Evolutionary conservation across 2,888 invertebrate species (phyloP), one percentile per base, ranked within the genome.

Genomic region (Azorinus chamasolen): DNA sequence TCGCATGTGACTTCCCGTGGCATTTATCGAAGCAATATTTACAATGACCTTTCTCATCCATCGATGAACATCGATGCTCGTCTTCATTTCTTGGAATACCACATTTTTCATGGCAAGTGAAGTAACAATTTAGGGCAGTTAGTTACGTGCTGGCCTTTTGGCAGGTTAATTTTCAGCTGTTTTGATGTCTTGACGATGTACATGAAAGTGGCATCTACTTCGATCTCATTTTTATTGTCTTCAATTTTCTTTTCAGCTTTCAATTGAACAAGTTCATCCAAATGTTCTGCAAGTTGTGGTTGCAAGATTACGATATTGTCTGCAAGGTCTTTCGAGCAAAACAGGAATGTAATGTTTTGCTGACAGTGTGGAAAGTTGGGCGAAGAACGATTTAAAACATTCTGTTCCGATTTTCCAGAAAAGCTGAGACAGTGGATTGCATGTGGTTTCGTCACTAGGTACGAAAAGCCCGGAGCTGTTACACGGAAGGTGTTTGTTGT

Each of bases 141-240:
- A 8, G 73, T 68, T 8, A 66, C 66, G 48, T 73, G 43, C 25
- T 48, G 54, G 6, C 55, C 55, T 20, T 18, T 24, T 20, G 55
- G 59, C 24, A 83, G 48, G 8, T 65, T 61, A n/a, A 66, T 64
- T 32, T 79, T 61, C 0, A 22, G 32, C 6, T 69, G 75, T 16
- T 72, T 61, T 1, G 68, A 68, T 59, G 83, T 85, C 16, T 72
- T 74, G 0, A 87, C 79, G 22, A 57, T 54, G 45, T 84, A 80
- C 24, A 24, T 55, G 51, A 87, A 86, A 45, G 85, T 69, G 25
- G 79, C 68, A 62, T 84, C 84, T 1, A 71, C 75, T 32, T 69
- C 39, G 4, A 82, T 78, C 25, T 72, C 55, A 25, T 48, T 41
- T 45, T 72, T 24, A n/a, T 78, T 50, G 27, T 53, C 76, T 69